Base-by-base conservation (phyloP, 2,113 vertebrate species). In the Pseudopipra pipra region DNA sequence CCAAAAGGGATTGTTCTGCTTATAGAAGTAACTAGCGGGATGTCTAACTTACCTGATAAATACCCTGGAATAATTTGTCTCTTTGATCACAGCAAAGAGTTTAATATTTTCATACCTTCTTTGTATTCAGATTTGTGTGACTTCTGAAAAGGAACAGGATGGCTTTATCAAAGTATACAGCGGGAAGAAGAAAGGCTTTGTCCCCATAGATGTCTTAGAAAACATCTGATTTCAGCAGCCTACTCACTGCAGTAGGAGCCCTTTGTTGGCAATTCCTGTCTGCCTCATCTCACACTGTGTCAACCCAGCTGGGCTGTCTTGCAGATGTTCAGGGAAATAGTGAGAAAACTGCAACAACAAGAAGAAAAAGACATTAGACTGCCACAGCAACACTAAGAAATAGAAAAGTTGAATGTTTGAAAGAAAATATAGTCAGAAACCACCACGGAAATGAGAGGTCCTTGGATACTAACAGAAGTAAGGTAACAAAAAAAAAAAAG, bases 161-260 rank as follows among this genome's bases (percentile, higher is more conserved):
- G 99, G 99, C 96, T 99, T 99, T 97, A 98, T 99, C 97, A 98
- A 98, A 96, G 99, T 99, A 87, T 97, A 97, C 94, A 98, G 99
- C 7, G 99, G 99, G 68, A 99, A 99, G 98, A 99, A 99, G 98
- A 98, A 97, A 96, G 99, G 99, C 83, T 99, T 99, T 5, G 99
- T 99, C 70, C 99, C 99, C 56, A 97, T 98, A 37, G 98, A 99
- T 2, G 93, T 99, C 85, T 98, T 99, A 78, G 99, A 99, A 96
- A 98, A 98, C 88, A 98, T 99, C 97, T 99, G 99, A 99, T 70
- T 75, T 14, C 91, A n/a, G 21, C 75, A 79, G 62, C 76, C 91
- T 17, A 20, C 86, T 88, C 33, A 46, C 86, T 63, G 94, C 96
- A 90, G 94, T 90, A 81, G 94, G 89, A 89, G 94, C 93, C 91